Evolutionary conservation across 2,797 vertebrate genomes (phyloP).

Genomic region (Eleutherodactylus coqui): DNA sequence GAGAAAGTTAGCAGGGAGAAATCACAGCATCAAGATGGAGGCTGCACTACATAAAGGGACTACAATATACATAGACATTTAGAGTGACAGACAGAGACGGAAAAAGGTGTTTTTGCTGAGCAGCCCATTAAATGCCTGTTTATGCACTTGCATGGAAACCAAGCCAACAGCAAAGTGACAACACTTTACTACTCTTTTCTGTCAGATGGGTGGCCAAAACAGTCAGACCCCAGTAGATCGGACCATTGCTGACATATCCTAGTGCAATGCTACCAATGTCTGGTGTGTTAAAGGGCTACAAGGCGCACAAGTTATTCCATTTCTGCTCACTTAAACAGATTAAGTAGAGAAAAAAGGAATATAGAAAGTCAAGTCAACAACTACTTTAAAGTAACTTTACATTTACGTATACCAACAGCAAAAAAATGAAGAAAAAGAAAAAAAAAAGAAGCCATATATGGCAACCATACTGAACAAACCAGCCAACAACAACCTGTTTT

Average conservation of each 20-base stretch:
- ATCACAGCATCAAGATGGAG: no score
- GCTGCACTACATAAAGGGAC: no score
- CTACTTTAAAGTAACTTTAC: not conserved
- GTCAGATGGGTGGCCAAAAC: not conserved
- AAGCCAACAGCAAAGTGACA: no score
- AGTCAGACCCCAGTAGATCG: not conserved
- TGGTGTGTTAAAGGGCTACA: not conserved
- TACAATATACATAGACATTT: no score
- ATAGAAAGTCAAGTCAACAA: not conserved
- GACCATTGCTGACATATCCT: no score
- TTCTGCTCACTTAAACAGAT: not conserved
- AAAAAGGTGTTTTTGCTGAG: no score
- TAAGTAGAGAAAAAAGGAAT: not conserved
- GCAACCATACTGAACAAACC: not conserved
- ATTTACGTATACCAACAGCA: not conserved
- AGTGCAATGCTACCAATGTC: not conserved
- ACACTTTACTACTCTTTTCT: no score
- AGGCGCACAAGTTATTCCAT: not conserved
- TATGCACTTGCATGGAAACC: no score
- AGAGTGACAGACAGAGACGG: no score
- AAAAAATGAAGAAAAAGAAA: no score
- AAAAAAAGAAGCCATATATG: not conserved
- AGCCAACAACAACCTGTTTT: conserved; percentile 9
- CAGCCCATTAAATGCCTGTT: no score
- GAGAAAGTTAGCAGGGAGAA: no score